Base-by-base conservation (phyloP, 2,888 invertebrate species). In the Nemapogon koenigi region DNA sequence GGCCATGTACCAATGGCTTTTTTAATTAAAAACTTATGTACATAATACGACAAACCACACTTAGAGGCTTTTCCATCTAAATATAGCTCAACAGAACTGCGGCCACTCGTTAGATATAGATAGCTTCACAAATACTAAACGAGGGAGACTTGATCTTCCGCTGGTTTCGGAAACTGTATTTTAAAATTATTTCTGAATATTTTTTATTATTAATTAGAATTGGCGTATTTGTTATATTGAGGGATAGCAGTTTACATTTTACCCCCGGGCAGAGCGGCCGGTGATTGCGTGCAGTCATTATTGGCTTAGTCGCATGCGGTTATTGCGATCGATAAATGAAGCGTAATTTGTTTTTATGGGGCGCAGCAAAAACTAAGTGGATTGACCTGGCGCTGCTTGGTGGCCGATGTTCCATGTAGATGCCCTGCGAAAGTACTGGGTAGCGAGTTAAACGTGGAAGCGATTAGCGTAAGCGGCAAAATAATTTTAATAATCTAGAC, bases 301-400 rank as follows among this genome's bases (percentile, higher is more conserved):
- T 70, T 66, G 62, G 57, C 64, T 64, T 62, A 65, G 65, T 66
- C 57, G 62, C 59, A 63, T 63, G 64, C 56, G 59, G 63, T 66
- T 64, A 62, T 62, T 57, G 50, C 59, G 59, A 69, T 73, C 73
- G 66, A 72, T 72, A 66, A 63, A 65, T 65, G 64, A 68, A 60
- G 64, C 61, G 62, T 59, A 70, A 71, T 73, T 68, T 64, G 65
- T 69, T 69, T 72, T 70, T 69, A 70, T 68, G 58, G 58, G 50
- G 50, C 62, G 61, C 53, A 59, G 73, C 73, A 72, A 73, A 75
- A 73, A 75, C 70, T 65, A 68, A 75, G 73, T 68, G 72, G 71
- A 73, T 62, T 72, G 75, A 73, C 75, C 73, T 52, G 64, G 17
- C 30, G 33, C 29, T 11, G 11, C 22, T 49, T 57, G 16, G 59